phyloP scores from a whole-genome alignment of 2,113 vertebrate species.

The Mixornis gularis region DNA sequence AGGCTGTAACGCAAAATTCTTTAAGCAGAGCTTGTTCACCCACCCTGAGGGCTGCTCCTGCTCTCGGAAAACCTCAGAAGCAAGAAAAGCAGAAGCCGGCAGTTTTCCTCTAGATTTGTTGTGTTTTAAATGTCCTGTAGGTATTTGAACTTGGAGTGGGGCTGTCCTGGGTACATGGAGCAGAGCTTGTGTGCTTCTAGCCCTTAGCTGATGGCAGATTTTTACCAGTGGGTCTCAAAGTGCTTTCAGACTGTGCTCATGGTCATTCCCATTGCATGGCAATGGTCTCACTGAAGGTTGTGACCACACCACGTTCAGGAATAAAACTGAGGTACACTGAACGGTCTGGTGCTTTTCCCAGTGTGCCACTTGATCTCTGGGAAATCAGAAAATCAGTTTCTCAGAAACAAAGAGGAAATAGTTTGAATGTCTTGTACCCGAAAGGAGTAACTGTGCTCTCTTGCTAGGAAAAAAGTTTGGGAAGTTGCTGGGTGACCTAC shows the following conservation, averaged over 20 bases:
- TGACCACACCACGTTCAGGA: fast-evolving
- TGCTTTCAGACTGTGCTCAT: neutral
- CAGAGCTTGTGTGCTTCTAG: neutral
- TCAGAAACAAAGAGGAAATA: neutral
- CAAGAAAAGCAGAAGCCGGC: neutral
- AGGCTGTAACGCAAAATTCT: neutral
- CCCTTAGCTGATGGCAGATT: neutral
- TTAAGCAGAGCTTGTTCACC: neutral
- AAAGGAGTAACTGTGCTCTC: neutral
- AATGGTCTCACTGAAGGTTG: neutral
- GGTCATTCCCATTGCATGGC: neutral
- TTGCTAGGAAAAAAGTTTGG: neutral
- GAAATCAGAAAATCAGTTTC: neutral
- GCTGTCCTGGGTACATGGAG: neutral
- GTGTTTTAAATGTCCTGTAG: neutral
- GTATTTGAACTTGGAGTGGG: neutral
- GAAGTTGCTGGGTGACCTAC: neutral
- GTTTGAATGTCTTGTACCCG: neutral
- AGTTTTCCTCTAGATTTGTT: neutral
- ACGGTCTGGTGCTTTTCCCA: neutral
- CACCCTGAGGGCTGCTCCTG: neutral
- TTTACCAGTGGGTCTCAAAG: neutral
- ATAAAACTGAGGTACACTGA: neutral
- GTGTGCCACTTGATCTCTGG: neutral
- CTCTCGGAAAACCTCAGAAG: neutral